phyloP scores from a whole-genome alignment of 2,888 invertebrate species.

The Anticlea derivata region DNA sequence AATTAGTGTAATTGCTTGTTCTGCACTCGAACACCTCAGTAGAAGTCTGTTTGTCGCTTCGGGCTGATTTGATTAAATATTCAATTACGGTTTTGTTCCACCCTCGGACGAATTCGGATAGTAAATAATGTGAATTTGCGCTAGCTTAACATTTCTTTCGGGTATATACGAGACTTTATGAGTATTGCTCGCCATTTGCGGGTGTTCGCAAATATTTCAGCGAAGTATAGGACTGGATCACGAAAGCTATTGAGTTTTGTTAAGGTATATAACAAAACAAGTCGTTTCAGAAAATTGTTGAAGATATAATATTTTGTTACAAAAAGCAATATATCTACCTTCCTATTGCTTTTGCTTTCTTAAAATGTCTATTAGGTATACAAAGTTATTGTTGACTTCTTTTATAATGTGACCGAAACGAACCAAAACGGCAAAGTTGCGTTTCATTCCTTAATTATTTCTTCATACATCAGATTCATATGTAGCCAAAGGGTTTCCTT shows the following conservation, averaged over 20 bases:
- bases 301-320: no score
- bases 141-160: conserved; percentile 6
- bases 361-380: no score
- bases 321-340: no score
- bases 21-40: conserved; percentile 20
- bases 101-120: conserved; percentile 8
- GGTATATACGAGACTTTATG: conserved; percentile 1
- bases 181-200: conserved; percentile 2
- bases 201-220: neutral
- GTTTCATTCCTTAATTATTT: conserved; percentile 26
- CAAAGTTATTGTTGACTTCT: no score
- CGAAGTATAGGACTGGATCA: conserved; percentile 3
- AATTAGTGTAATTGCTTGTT: conserved; percentile 30
- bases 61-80: conserved; percentile 22
- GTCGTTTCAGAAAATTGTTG: no score
- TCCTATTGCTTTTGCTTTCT: no score
- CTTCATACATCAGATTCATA: conserved; percentile 18
- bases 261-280: no score
- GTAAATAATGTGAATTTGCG: conserved; percentile 18
- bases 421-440: no score
- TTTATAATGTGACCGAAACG: no score
- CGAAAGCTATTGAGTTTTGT: neutral
- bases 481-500: conserved; percentile 16
- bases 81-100: conserved; percentile 16
- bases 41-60: conserved; percentile 18